Evolutionary conservation across 2,113 vertebrate species (phyloP).

Genomic region (Hyla sarda): DNA sequence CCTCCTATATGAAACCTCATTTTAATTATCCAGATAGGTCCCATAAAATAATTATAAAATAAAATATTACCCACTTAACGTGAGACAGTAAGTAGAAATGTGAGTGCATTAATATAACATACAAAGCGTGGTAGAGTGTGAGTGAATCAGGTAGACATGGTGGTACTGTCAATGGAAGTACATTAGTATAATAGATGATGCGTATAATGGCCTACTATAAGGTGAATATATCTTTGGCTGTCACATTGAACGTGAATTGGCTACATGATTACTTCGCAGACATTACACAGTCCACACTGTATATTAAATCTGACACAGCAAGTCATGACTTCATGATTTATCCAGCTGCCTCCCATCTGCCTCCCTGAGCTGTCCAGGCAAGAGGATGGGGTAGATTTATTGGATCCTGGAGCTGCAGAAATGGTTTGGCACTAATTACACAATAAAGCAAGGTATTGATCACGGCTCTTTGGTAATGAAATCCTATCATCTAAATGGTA

Average conservation of each 20-base stretch:
- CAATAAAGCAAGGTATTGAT: constrained; percentile 16
- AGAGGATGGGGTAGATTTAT: constrained; percentile 24
- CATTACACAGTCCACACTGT: constrained; percentile 31
- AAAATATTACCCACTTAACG: constrained; percentile 34
- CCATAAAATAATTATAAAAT: constrained; percentile 34
- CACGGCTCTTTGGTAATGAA: background rate
- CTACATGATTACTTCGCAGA: constrained; percentile 42
- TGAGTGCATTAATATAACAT: constrained; percentile 43
- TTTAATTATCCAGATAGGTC: constrained; percentile 15
- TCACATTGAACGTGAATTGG: constrained; percentile 51
- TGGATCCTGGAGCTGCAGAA: background rate
- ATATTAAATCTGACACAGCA: constrained; percentile 50
- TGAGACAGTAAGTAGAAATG: constrained; percentile 9
- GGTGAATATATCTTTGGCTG: constrained; percentile 39
- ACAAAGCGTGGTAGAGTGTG: constrained; percentile 12
- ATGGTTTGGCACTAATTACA: background rate
- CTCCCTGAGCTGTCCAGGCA: background rate
- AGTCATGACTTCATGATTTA: constrained; percentile 52
- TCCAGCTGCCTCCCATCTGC: constrained; percentile 28
- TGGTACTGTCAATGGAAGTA: constrained; percentile 40
- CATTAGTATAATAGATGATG: constrained; percentile 53
- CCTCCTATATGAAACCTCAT: background rate
- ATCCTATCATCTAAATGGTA: background rate
- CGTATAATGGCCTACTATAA: constrained; percentile 42
- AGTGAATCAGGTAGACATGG: constrained; percentile 26